phyloP scores from a whole-genome alignment of 2,797 vertebrate genomes.

The Thalassophryne amazonica region DNA sequence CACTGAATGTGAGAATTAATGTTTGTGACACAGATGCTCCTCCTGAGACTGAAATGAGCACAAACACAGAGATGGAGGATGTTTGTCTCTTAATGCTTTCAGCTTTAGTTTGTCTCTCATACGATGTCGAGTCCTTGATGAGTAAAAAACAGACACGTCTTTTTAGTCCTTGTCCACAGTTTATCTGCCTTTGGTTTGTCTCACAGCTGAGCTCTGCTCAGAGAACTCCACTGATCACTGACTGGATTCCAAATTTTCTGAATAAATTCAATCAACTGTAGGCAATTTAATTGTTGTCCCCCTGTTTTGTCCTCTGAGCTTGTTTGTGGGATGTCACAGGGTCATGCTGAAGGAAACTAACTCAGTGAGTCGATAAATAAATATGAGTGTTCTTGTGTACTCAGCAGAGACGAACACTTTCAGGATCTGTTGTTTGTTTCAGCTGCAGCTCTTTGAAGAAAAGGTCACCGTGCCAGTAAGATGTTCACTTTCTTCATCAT shows the following conservation, averaged over 20 bases:
- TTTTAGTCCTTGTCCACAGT: background rate
- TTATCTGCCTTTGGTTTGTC: background rate
- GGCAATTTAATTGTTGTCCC: conserved; percentile 5
- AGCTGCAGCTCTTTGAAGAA: conserved; percentile 27
- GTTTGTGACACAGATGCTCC: conserved; percentile 29
- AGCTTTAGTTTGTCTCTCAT: conserved; percentile 19
- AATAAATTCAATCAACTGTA: background rate
- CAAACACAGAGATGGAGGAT: conserved; percentile 1
- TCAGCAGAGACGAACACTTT: conserved; percentile 17
- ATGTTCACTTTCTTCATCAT: conserved; percentile 24
- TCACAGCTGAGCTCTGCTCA: background rate
- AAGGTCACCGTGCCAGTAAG: conserved; percentile 16
- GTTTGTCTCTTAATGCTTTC: conserved; percentile 5
- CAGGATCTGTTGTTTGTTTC: background rate
- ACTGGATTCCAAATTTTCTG: background rate
- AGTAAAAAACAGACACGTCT: background rate
- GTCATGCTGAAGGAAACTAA: conserved; percentile 8
- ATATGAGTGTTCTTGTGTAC: conserved; percentile 32
- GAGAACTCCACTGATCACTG: background rate
- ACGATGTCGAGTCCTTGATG: background rate
- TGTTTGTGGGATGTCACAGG: background rate
- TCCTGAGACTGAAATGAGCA: background rate
- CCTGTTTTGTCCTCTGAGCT: background rate
- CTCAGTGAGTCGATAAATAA: conserved; percentile 32
- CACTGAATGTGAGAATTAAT: conserved; percentile 16